Evolutionary conservation across 2,113 vertebrate species (phyloP), one percentile per base, ranked within the genome.

Genomic region (Tringa solitaria): DNA sequence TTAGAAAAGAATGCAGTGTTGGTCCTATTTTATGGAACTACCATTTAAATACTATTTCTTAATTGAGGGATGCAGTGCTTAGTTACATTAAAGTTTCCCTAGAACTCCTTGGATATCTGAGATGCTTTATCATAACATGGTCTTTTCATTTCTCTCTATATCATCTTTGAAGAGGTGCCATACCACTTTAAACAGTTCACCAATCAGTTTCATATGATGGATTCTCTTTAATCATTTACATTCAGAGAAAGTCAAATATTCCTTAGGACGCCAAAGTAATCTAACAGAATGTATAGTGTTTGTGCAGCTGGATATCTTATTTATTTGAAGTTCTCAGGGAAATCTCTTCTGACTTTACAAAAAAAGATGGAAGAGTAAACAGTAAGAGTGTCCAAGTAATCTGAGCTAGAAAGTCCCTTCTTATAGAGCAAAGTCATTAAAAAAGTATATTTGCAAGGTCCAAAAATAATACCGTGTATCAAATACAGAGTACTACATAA

Each of bases 241-340:
- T 98, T 97, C 94, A 87, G 92, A 94, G 96, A 98, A 98, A 98
- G 97, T 96, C 78, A 98, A 98, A 97, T 97, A 98, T 97, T 98
- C 93, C 95, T 96, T 94, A 94, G 93, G 97, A 98, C 97, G 97
- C 98, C 98, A 98, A 97, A 98, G 96, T 98, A 96, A 98, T 98
- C 97, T 97, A 96, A 84, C 84, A 93, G 96, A 98, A 98, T 92
- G 92, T 97, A 96, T 97, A 97, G 97, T 99, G 98, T 99, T 99
- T 99, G 97, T 98, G 99, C 99, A 99, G 99, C 99, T 99, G 99
- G 98, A 97, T 96, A 97, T 98, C 95, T 98, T 99, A 99, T 99
- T 99, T 99, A 99, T 98, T 98, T 98, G 98, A 98, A 98, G 97
- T 98, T 98, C 98, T 98, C 97, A 97, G 97, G 97, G 96, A 99